Percentiles rank a stretch among this genome's conserved stretches.
Evolutionary conservation across 2,113 vertebrate genomes (phyloP).

Genomic region (Pelecanus crispus): DNA sequence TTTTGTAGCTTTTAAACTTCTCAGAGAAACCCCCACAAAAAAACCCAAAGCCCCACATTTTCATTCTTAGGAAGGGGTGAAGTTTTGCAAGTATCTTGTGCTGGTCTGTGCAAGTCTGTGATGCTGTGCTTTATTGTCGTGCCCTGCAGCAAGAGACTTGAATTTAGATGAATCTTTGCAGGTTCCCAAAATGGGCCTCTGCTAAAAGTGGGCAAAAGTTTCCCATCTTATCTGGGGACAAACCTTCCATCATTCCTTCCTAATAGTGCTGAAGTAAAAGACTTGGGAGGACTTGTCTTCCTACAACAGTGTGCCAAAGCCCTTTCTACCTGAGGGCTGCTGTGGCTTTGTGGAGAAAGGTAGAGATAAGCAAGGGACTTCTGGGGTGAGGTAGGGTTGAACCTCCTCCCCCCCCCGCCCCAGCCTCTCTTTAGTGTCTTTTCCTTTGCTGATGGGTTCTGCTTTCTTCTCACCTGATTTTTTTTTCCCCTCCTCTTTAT

Average conservation of each 20-base stretch:
- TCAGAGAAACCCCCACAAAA: neutral
- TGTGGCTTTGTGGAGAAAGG: neutral
- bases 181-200: neutral
- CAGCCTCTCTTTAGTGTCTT: neutral
- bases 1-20: neutral
- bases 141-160: neutral
- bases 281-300: neutral
- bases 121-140: neutral
- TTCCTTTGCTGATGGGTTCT: neutral
- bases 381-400: neutral
- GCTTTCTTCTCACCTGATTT: neutral
- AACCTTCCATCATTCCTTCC: neutral
- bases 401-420: neutral
- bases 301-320: neutral
- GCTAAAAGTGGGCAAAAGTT: neutral
- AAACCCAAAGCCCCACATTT: neutral
- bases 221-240: neutral
- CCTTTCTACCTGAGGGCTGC: neutral
- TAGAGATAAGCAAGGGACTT: neutral
- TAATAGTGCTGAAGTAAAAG: neutral
- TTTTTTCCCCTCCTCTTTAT: neutral
- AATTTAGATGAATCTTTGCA: neutral
- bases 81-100: neutral
- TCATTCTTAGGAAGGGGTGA: neutral
- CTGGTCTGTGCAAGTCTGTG: neutral